A percentile compares a stretch with the other conserved stretches of the same genome.
Evolutionary conservation across 2,888 invertebrate species (phyloP).

Genomic region (Lucinisca nassula): DNA sequence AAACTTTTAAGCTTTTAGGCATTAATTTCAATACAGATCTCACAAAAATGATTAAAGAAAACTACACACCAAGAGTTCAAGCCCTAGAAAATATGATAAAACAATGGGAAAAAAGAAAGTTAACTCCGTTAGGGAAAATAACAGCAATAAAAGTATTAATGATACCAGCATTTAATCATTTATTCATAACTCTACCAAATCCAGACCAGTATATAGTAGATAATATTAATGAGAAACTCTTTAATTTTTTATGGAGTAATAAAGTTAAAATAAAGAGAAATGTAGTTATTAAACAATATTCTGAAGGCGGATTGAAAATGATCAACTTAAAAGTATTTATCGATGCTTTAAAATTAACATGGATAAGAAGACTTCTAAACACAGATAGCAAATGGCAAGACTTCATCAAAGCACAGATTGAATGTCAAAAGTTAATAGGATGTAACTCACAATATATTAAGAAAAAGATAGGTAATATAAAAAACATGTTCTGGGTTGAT

Average conservation of each 20-base stretch:
- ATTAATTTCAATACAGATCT: background rate
- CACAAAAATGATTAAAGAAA: background rate
- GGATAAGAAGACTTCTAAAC: background rate
- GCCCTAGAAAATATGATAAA: background rate
- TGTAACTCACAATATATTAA: background rate
- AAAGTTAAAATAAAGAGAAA: background rate
- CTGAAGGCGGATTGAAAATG: background rate
- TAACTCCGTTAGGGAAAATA: background rate
- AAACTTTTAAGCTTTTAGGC: too few species aligned
- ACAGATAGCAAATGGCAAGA: background rate
- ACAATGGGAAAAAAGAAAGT: background rate
- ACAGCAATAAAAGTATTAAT: background rate
- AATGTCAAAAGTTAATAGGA: background rate
- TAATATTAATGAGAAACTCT: background rate
- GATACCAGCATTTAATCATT: background rate
- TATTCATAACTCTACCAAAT: background rate
- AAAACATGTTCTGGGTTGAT: background rate
- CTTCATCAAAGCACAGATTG: background rate
- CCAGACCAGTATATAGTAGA: background rate
- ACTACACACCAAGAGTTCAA: background rate
- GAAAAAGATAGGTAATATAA: background rate
- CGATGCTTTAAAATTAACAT: background rate
- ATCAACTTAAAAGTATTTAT: too few species aligned
- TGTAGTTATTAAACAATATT: background rate
- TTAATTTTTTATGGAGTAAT: background rate